A percentile compares a stretch with the other conserved stretches of the same genome.
Conservation (phyloP, 1,140 invertebrate genomes). For the Rhopalosiphum padi region DNA sequence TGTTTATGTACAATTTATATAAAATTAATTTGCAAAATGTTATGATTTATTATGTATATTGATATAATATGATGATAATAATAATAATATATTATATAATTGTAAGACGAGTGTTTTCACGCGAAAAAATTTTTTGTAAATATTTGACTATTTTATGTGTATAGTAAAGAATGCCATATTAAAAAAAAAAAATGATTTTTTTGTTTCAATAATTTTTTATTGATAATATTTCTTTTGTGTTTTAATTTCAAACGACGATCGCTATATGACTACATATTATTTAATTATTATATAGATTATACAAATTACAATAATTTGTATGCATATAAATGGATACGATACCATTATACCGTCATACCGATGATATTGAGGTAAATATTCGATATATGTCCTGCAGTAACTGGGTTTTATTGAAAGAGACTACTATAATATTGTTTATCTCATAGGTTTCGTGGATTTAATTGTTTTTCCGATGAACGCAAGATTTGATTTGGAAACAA, state of each 20-base stretch:
- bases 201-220: neutral
- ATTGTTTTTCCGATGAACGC: too few species aligned
- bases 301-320: neutral
- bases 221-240: neutral
- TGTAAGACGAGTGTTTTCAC: conserved; percentile 19
- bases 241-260: neutral
- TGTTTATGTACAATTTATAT: neutral
- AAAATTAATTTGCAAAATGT: conserved; percentile 18
- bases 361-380: neutral
- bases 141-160: conserved; percentile 46
- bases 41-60: conserved; percentile 12
- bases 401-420: neutral
- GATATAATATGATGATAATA: neutral
- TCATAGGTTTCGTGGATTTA: neutral
- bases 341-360: too few species aligned
- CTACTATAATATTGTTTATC: neutral
- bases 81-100: conserved; percentile 20
- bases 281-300: neutral
- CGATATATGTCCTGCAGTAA: neutral
- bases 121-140: conserved; percentile 30
- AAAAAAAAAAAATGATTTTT: conserved; percentile 3
- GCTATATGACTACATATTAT: neutral
- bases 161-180: conserved; percentile 56
- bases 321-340: neutral
- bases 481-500: too few species aligned